Evolutionary conservation across 2,113 vertebrate genomes (phyloP).

Genomic region (Seriola rivoliana): DNA sequence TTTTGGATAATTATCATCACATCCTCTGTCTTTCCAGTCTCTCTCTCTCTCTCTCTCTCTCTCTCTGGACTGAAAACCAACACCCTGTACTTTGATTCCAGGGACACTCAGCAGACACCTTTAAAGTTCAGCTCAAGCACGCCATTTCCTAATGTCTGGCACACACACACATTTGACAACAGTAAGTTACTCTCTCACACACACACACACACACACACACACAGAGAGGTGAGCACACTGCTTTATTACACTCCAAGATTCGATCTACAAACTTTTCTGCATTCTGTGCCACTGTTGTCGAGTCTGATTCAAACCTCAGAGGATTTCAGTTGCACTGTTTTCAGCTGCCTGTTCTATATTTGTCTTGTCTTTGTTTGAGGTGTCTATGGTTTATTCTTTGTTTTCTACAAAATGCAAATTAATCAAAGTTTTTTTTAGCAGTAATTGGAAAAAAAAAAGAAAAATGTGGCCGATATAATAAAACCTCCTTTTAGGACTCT

Average conservation of each 20-base stretch:
- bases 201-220: conserved; percentile 4
- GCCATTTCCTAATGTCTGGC: conserved; percentile 16
- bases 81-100: conserved; percentile 41
- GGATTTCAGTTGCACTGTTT: background rate
- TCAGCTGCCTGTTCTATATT: conserved; percentile 4
- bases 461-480: too few relatives aligned
- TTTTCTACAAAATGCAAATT: background rate
- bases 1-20: background rate
- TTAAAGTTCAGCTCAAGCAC: conserved; percentile 52
- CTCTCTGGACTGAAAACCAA: conserved; percentile 9
- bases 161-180: background rate
- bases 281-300: background rate
- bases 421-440: background rate
- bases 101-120: conserved; percentile 53
- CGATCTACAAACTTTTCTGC: conserved; percentile 1
- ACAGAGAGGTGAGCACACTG: conserved; percentile 1
- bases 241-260: background rate
- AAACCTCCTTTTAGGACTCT: background rate
- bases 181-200: background rate
- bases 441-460: background rate
- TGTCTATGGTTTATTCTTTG: background rate
- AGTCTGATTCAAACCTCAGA: background rate
- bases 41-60: background rate
- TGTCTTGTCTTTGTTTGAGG: background rate
- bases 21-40: background rate